A percentile compares a stretch with the other conserved stretches of the same genome.
phyloP scores from a whole-genome alignment of 1,140 invertebrate genomes.

The Lepeophtheirus salmonis region DNA sequence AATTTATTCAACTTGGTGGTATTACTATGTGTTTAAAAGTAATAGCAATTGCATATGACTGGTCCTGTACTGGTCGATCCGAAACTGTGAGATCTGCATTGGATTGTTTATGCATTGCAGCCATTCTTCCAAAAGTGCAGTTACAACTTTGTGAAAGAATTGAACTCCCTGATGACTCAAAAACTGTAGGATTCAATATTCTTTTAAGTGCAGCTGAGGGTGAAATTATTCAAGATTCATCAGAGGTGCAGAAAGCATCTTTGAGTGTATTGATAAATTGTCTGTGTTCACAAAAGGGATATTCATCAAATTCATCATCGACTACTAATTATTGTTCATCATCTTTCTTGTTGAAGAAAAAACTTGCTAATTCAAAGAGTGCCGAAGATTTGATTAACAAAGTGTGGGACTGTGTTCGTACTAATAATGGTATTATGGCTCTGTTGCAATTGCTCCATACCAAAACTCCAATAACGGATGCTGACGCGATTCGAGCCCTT shows the following conservation, averaged over 20 bases:
- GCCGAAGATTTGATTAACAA: slow-evolving; percentile 68
- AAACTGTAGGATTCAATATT: slow-evolving; percentile 44
- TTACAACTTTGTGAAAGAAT: slow-evolving; percentile 56
- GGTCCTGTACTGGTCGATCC: slow-evolving; percentile 34
- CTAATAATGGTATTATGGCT: slow-evolving; percentile 91
- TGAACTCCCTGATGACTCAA: slow-evolving; percentile 30
- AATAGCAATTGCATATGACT: slow-evolving; percentile 36
- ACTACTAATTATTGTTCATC: not conserved
- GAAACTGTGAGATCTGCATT: slow-evolving; percentile 74
- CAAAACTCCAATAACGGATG: slow-evolving; percentile 87
- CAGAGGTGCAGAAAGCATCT: slow-evolving; percentile 76
- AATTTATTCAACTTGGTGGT: slow-evolving; percentile 61
- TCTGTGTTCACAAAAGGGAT: slow-evolving; percentile 56
- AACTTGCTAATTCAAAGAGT: slow-evolving; percentile 37
- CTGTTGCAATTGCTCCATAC: slow-evolving; percentile 54
- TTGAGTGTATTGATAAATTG: slow-evolving; percentile 72
- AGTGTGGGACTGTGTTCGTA: slow-evolving; percentile 76
- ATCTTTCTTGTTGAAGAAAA: slow-evolving; percentile 38
- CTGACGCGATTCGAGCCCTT: slow-evolving; percentile 73
- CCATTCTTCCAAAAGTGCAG: slow-evolving; percentile 69
- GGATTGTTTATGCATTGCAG: slow-evolving; percentile 72
- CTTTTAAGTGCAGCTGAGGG: slow-evolving; percentile 68
- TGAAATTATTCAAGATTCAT: slow-evolving; percentile 55
- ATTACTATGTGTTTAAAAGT: slow-evolving; percentile 62
- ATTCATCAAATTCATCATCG: slow-evolving; percentile 8